Conservation (phyloP, 2,888 invertebrate genomes). For the Rhagonycha fulva region DNA sequence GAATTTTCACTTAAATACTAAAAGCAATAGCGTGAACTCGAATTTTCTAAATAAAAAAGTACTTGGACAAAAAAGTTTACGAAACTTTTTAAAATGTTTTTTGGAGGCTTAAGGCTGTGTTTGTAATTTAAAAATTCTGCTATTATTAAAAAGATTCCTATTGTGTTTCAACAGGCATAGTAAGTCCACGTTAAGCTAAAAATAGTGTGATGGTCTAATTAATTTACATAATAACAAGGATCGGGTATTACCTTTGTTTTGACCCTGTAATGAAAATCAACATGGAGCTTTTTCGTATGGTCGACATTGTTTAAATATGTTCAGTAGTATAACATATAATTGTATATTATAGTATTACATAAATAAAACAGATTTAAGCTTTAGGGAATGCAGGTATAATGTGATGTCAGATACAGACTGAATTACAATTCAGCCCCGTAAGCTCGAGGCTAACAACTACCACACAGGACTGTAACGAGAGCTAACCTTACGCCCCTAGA, state of each 20-base stretch:
- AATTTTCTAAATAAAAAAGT: neutral
- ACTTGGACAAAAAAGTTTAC: neutral
- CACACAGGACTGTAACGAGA: slow-evolving; percentile 44
- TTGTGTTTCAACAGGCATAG: neutral
- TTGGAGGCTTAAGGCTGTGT: neutral
- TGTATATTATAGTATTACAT: slow-evolving; percentile 4
- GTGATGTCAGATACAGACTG: slow-evolving; percentile 45
- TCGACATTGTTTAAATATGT: neutral
- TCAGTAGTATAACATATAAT: neutral
- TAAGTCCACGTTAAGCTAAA: neutral
- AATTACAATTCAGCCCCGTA: slow-evolving; percentile 43
- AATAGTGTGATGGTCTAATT: neutral
- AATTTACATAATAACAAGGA: neutral
- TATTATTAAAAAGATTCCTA: neutral
- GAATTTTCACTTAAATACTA: neutral
- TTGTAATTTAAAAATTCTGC: neutral
- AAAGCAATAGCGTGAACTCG: neutral
- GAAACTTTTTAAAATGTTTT: neutral
- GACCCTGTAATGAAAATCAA: neutral
- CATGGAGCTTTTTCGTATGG: neutral
- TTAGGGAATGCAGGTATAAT: slow-evolving; percentile 42
- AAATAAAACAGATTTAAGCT: slow-evolving; percentile 25
- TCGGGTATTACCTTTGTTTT: neutral
- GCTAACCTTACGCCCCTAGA: slow-evolving; percentile 41
- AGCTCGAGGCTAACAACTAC: slow-evolving; percentile 47